Base-by-base conservation (phyloP, 2,797 vertebrate species). In the Echiichthys vipera region DNA sequence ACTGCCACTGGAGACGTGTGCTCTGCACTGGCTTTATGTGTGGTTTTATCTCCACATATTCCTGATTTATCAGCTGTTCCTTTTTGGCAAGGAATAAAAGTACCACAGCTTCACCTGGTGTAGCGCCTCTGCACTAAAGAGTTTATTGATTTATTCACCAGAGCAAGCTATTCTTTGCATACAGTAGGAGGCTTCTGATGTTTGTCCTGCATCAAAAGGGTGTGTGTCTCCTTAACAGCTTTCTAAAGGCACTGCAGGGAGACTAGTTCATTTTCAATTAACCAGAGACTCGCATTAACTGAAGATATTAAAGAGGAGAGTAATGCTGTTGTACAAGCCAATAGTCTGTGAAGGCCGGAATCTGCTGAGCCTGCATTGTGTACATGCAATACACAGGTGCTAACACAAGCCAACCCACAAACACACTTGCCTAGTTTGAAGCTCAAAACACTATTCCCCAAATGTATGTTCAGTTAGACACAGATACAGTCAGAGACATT, bases 201-300 rank as follows among this genome's bases (percentile, higher is more conserved):
- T 72, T 73, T 66, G 66, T 62, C 79, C 79, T 74, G 67, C 73
- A 65, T 45, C 1, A 18, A 69, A 74, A 78, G 24, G 18, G 46
- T 45, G 62, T 40, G 74, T 58, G 78, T 71, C 71, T 36, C 78
- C 91, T 90, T 88, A 88, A 91, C 72, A 77, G 77, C 80, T 59
- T 79, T 78, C 62, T 86, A 84, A 89, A 88, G 81, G 86, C 89
- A 73, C 92, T 88, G 83, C 83, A 58, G 87, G 87, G 86, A 90
- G 81, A 84, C 77, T 87, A 77, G 88, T 92, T 93, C 88, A 86
- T 93, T 94, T 93, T 94, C 93, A 94, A 94, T 94, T 94, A 95
- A 89, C 90, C 68, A 72, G 84, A 88, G 86, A 87, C 83, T 89
- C 68, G 32, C 91, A 92, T 94, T 93, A 94, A 91, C 77, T 80